These are phyloP conservation scores for Chalcosyrphus nemorum DNA, from an alignment of 2,888 invertebrate species.

Conservation along the genomic window DNA sequence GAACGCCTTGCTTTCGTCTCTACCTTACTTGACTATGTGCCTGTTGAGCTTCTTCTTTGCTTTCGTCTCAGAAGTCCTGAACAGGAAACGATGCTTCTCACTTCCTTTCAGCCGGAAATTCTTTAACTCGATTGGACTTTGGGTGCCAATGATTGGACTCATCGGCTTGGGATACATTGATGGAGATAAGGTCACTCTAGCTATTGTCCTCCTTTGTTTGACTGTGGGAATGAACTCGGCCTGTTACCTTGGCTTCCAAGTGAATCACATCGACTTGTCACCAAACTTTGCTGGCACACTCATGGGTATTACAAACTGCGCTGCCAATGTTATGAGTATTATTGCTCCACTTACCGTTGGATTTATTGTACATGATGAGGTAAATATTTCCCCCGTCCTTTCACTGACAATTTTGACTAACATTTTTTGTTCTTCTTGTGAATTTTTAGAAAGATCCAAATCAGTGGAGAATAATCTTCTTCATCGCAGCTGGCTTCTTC, in stretches of 20 bases:
- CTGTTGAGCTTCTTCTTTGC: slow-evolving; percentile 88
- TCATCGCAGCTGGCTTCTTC: slow-evolving; percentile 87
- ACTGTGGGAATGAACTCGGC: slow-evolving; percentile 90
- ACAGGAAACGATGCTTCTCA: slow-evolving; percentile 78
- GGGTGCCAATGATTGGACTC: slow-evolving; percentile 88
- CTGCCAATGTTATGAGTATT: slow-evolving; percentile 90
- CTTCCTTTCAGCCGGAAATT: slow-evolving; percentile 82
- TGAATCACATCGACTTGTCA: slow-evolving; percentile 92
- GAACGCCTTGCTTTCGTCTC: slow-evolving; percentile 87
- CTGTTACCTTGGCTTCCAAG: slow-evolving; percentile 89
- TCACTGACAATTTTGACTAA: neutral
- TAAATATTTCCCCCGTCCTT: slow-evolving; percentile 78
- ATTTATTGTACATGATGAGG: slow-evolving; percentile 87
- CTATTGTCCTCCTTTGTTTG: slow-evolving; percentile 86
- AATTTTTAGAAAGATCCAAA: slow-evolving; percentile 84
- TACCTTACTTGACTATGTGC: slow-evolving; percentile 90
- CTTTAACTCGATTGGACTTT: slow-evolving; percentile 85
- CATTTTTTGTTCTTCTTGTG: slow-evolving; percentile 24
- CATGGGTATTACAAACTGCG: slow-evolving; percentile 91
- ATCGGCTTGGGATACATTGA: slow-evolving; percentile 84
- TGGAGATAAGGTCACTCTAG: slow-evolving; percentile 80
- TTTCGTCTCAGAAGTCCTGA: slow-evolving; percentile 84
- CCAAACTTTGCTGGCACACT: slow-evolving; percentile 92
- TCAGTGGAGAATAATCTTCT: slow-evolving; percentile 90
- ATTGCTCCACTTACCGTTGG: slow-evolving; percentile 90